A percentile compares a stretch with the other conserved stretches of the same genome.
These are phyloP conservation scores for Stomatorhinus ivindoensis DNA, from an alignment of 2,113 vertebrate genomes.

Conservation along the genomic window DNA sequence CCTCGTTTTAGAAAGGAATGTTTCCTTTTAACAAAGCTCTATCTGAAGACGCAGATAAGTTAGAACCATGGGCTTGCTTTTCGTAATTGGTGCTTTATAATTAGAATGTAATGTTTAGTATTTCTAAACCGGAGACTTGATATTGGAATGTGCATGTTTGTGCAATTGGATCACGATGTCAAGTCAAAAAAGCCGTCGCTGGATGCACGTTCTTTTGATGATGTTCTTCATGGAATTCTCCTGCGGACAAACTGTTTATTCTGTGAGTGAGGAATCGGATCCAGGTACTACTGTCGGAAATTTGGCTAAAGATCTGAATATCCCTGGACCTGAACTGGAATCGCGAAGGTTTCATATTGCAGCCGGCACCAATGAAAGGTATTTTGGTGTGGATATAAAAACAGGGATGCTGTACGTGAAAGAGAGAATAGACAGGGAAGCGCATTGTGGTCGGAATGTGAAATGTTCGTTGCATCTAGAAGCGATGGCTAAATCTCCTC, in stretches of 20 bases:
- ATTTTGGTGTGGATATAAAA: conserved; percentile 54
- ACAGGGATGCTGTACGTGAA: conserved; percentile 55
- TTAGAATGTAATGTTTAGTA: not conserved
- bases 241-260: conserved; percentile 27
- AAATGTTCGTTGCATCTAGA: conserved; percentile 58
- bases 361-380: conserved; percentile 46
- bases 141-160: not conserved
- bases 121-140: not conserved
- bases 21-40: not conserved
- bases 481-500: conserved; percentile 55
- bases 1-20: not conserved
- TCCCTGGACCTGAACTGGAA: conserved; percentile 36
- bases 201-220: not conserved
- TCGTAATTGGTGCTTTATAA: not conserved
- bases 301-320: conserved; percentile 49
- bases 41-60: not conserved
- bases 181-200: not conserved
- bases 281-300: conserved; percentile 49
- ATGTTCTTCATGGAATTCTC: not conserved
- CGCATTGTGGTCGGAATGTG: conserved; percentile 48
- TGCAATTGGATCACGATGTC: not conserved
- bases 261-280: conserved; percentile 50
- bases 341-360: conserved; percentile 50
- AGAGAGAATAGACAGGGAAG: conserved; percentile 64
- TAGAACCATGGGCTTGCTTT: not conserved